Evolutionary conservation across 2,113 vertebrate species (phyloP).

Genomic region (Scomber scombrus): DNA sequence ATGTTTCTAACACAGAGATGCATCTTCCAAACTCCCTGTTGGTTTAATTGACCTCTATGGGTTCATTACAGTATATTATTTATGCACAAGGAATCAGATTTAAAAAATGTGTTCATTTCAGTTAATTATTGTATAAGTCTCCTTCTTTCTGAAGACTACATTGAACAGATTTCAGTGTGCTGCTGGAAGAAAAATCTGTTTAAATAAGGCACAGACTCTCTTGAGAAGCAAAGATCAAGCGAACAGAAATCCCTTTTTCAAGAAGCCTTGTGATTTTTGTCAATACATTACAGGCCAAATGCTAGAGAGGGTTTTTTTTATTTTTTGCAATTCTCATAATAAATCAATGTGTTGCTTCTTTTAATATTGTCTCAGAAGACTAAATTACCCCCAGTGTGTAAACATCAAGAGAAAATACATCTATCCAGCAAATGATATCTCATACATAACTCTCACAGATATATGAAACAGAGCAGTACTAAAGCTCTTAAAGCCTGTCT

Average conservation of each 20-base stretch:
- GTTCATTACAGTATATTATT: slow-evolving; percentile 32
- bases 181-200: slow-evolving; percentile 1
- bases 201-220: slow-evolving; percentile 4
- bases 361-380: slow-evolving; percentile 44
- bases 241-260: slow-evolving; percentile 44
- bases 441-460: slow-evolving; percentile 5
- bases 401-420: slow-evolving; percentile 28
- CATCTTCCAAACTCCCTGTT: slow-evolving; percentile 10
- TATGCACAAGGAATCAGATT: slow-evolving; percentile 7
- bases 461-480: slow-evolving; percentile 6
- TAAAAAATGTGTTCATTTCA: slow-evolving; percentile 13
- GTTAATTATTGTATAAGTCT: slow-evolving; percentile 17
- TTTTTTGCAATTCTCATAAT: slow-evolving; percentile 24
- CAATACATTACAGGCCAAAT: slow-evolving; percentile 23
- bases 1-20: slow-evolving; percentile 33
- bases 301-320: neutral
- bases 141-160: slow-evolving; percentile 2
- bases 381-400: slow-evolving; percentile 25
- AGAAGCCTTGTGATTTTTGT: slow-evolving; percentile 39
- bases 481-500: slow-evolving; percentile 18
- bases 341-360: slow-evolving; percentile 45
- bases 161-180: neutral
- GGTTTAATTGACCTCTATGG: slow-evolving; percentile 39
- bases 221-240: slow-evolving; percentile 63
- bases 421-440: slow-evolving; percentile 20